These are phyloP conservation scores for Lymantria dispar DNA, from an alignment of 2,888 invertebrate genomes.

Conservation along the genomic window DNA sequence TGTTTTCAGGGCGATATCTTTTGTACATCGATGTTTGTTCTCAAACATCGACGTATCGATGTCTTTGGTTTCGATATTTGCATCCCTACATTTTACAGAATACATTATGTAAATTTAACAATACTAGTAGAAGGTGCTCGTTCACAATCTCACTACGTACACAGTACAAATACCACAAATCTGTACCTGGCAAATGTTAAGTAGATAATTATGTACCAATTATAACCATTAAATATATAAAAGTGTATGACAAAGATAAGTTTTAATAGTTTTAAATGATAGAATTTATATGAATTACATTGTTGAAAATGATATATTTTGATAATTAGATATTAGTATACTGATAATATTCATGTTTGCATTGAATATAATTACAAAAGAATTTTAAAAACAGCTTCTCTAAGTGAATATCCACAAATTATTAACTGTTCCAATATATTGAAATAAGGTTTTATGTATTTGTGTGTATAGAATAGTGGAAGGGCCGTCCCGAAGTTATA, in stretches of 20 bases:
- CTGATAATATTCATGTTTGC: neutral
- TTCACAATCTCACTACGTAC: neutral
- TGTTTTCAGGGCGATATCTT: no score
- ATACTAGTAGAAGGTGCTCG: neutral
- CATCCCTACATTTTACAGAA: no score
- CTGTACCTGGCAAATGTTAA: conserved; percentile 25
- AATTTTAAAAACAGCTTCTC: conserved; percentile 9
- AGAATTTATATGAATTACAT: neutral
- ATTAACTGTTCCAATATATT: conserved; percentile 19
- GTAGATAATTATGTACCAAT: neutral
- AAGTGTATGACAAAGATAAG: neutral
- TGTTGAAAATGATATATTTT: conserved; percentile 7
- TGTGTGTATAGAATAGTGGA: conserved; percentile 21
- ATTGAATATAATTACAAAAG: neutral
- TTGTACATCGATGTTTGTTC: no score
- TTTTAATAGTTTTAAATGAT: neutral
- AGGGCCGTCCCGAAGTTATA: conserved; percentile 27
- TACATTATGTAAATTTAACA: neutral
- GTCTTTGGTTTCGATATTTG: no score
- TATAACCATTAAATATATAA: neutral
- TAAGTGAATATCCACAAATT: conserved; percentile 21
- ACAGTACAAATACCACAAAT: conserved; percentile 3
- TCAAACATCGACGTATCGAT: no score
- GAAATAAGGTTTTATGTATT: conserved; percentile 32
- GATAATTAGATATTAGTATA: conserved; percentile 3